Conservation (phyloP, 2,113 vertebrate species). For the Apodemus speciosus region DNA sequence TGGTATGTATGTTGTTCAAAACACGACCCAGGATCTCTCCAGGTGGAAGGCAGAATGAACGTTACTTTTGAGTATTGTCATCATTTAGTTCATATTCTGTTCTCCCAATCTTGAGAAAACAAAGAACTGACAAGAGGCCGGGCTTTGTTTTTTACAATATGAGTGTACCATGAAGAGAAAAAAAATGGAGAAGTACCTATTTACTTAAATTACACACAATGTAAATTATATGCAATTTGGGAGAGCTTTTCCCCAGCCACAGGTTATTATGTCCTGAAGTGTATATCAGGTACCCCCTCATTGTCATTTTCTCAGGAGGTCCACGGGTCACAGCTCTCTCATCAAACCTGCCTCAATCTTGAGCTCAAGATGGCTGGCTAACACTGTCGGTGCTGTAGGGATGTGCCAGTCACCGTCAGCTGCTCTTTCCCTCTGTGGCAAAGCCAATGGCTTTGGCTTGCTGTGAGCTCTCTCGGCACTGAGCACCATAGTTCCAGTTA, state of each 20-base stretch:
- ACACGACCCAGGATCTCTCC: conserved; percentile 53
- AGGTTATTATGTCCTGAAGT: conserved; percentile 42
- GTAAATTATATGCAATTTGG: conserved; percentile 52
- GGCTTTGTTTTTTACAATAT: background rate
- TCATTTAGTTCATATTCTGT: conserved; percentile 55
- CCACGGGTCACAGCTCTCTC: background rate
- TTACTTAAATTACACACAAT: conserved; percentile 48
- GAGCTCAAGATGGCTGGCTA: background rate
- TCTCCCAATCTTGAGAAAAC: conserved; percentile 51
- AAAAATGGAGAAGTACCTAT: background rate
- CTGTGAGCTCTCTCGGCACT: background rate
- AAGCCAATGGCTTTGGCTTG: background rate
- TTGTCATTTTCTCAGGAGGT: conserved; percentile 18
- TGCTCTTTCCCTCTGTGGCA: background rate
- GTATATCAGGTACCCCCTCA: background rate
- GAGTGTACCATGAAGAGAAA: conserved; percentile 19
- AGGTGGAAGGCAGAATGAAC: conserved; percentile 50
- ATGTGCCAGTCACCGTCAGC: background rate
- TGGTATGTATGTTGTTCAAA: background rate
- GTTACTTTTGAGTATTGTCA: conserved; percentile 17
- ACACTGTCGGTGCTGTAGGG: background rate
- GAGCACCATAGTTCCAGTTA: background rate
- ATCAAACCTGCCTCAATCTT: background rate
- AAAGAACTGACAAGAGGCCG: conserved; percentile 31
- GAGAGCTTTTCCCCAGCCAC: background rate